phyloP scores from a whole-genome alignment of 64 coral and sea anemone species.

The Montipora cactus region DNA sequence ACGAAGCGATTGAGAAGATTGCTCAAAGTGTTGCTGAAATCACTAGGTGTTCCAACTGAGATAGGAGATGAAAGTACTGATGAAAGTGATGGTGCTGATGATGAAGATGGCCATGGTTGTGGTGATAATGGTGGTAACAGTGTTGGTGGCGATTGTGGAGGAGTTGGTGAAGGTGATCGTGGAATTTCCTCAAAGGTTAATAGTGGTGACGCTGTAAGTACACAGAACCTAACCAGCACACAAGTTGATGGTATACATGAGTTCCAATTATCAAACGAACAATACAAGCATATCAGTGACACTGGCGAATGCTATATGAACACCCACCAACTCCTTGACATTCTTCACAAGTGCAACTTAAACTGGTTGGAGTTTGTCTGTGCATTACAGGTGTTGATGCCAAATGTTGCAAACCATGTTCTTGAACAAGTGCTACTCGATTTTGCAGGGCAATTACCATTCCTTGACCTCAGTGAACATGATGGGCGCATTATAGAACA shows the following conservation, averaged over 20 bases:
- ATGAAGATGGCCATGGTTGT: no score
- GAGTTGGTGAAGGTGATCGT: no score
- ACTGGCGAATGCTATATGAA: not conserved
- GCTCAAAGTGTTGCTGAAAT: no score
- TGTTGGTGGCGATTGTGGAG: no score
- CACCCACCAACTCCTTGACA: not conserved
- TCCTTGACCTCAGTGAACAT: slow-evolving; percentile 1
- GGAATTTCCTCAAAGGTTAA: no score
- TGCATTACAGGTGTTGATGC: not conserved
- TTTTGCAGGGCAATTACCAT: slow-evolving; percentile 37
- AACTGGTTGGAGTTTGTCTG: slow-evolving; percentile 34
- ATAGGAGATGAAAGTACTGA: no score
- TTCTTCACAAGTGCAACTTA: slow-evolving; percentile 6
- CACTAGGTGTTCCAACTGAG: no score
- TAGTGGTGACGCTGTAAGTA: no score
- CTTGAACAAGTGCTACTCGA: slow-evolving; percentile 38
- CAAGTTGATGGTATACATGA: slow-evolving; percentile 11
- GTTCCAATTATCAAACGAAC: slow-evolving; percentile 28
- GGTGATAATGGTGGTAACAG: no score
- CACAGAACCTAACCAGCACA: not conserved
- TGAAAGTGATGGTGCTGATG: no score
- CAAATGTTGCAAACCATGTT: slow-evolving; percentile 32
- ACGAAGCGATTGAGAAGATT: no score
- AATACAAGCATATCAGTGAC: slow-evolving; percentile 34
- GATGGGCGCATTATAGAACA: slow-evolving; percentile 52